Conservation (phyloP, 2,888 invertebrate genomes). For the Heliconius hortense region DNA sequence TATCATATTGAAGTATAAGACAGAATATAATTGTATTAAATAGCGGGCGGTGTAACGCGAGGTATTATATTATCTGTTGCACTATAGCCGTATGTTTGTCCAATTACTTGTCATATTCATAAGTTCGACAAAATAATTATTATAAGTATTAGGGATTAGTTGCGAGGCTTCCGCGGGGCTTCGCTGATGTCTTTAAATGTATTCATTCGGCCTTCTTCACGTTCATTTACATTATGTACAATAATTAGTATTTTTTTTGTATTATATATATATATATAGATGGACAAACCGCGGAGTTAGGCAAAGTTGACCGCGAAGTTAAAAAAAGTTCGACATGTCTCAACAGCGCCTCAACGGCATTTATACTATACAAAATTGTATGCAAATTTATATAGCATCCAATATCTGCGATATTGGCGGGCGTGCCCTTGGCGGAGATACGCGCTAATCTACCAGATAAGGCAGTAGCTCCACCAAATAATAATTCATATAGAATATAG, state of each 20-base stretch:
- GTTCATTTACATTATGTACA: neutral
- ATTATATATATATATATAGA: too few species aligned
- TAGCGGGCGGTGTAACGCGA: too few species aligned
- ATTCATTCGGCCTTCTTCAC: neutral
- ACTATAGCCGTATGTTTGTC: neutral
- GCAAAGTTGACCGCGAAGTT: too few species aligned
- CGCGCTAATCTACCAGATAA: conserved; percentile 31
- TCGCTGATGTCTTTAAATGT: conserved; percentile 5
- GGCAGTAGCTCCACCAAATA: conserved; percentile 7
- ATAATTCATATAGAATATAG: neutral
- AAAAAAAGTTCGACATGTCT: neutral
- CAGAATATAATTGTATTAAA: too few species aligned
- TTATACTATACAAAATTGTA: conserved; percentile 25
- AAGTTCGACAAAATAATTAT: conserved; percentile 13
- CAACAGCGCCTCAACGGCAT: neutral
- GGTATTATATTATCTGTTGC: too few species aligned
- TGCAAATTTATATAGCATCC: conserved; percentile 22
- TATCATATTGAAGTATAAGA: too few species aligned
- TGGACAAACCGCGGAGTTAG: too few species aligned
- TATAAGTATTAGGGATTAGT: neutral
- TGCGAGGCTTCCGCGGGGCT: conserved; percentile 14
- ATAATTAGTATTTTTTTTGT: neutral
- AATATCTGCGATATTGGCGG: conserved; percentile 34
- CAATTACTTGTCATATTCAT: neutral
- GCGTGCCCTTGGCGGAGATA: conserved; percentile 34